Evolutionary conservation across 2,113 vertebrate species (phyloP).

Genomic region (Perognathus longimembris): DNA sequence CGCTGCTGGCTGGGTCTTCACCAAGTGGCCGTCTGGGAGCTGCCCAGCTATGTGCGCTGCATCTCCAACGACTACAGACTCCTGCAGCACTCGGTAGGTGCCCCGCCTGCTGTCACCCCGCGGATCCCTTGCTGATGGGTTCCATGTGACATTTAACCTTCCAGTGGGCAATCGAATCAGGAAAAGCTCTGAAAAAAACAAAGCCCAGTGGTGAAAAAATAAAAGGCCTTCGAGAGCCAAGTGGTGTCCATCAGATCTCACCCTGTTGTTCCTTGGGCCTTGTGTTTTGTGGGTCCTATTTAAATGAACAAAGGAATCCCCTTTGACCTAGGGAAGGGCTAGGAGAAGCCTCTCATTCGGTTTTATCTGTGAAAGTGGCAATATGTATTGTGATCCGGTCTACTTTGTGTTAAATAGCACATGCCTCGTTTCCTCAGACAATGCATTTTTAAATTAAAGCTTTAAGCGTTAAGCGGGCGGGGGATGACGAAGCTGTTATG

Average conservation of each 20-base stretch:
- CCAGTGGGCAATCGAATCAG: constrained; percentile 73
- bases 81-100: constrained; percentile 99
- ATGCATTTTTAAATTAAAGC: constrained; percentile 56
- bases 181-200: constrained; percentile 62
- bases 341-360: constrained; percentile 57
- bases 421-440: too few species aligned
- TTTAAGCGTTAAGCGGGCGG: constrained; percentile 66
- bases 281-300: constrained; percentile 63
- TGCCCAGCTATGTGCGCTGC: constrained; percentile 99
- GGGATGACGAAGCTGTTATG: constrained; percentile 57
- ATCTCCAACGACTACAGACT: constrained; percentile 99
- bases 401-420: constrained; percentile 56
- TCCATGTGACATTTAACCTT: constrained; percentile 77
- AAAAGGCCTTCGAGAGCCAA: constrained; percentile 29
- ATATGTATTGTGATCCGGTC: constrained; percentile 54
- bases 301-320: constrained; percentile 62
- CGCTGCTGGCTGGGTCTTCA: constrained; percentile 99
- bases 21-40: constrained; percentile 99
- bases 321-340: constrained; percentile 25
- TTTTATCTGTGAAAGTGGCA: constrained; percentile 48
- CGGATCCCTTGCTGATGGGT: too few species aligned
- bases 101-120: too few species aligned
- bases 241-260: too few species aligned
- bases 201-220: constrained; percentile 39
- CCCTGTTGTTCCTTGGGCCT: too few species aligned